phyloP scores from a whole-genome alignment of 1,140 invertebrate genomes.

The Scaptomyza graminum region DNA sequence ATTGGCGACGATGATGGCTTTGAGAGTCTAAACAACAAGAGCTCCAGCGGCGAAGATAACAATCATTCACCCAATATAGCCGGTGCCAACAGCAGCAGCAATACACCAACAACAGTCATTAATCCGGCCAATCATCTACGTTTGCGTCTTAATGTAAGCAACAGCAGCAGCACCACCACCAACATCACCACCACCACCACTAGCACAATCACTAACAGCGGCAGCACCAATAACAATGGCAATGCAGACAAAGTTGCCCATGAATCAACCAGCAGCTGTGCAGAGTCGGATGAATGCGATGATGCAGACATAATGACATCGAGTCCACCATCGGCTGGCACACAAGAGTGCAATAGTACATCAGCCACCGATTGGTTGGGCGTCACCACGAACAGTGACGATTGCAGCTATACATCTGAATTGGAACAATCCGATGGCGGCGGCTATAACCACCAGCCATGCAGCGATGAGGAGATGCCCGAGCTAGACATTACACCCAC shows the following conservation, averaged over 20 bases:
- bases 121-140: conserved; percentile 57
- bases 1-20: conserved; percentile 91
- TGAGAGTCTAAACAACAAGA: conserved; percentile 93
- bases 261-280: conserved; percentile 75
- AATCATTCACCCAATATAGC: conserved; percentile 70
- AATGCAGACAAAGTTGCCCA: conserved; percentile 39
- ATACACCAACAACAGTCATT: conserved; percentile 1
- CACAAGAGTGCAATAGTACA: conserved; percentile 84
- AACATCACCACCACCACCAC: conserved; percentile 1
- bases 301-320: conserved; percentile 85
- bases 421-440: conserved; percentile 86
- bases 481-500: conserved; percentile 91
- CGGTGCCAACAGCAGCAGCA: background rate
- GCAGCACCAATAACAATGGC: conserved; percentile 11
- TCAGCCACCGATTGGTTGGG: conserved; percentile 93
- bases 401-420: conserved; percentile 92
- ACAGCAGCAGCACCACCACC: background rate
- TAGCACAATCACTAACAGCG: too few species aligned
- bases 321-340: conserved; percentile 81
- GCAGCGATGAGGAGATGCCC: conserved; percentile 84
- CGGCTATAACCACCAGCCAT: conserved; percentile 79
- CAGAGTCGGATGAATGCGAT: conserved; percentile 85
- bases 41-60: conserved; percentile 88
- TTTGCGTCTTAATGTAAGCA: conserved; percentile 61
- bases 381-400: conserved; percentile 93